These are phyloP conservation scores for Esox niger DNA, from an alignment of 2,113 vertebrate genomes.

Conservation along the genomic window DNA sequence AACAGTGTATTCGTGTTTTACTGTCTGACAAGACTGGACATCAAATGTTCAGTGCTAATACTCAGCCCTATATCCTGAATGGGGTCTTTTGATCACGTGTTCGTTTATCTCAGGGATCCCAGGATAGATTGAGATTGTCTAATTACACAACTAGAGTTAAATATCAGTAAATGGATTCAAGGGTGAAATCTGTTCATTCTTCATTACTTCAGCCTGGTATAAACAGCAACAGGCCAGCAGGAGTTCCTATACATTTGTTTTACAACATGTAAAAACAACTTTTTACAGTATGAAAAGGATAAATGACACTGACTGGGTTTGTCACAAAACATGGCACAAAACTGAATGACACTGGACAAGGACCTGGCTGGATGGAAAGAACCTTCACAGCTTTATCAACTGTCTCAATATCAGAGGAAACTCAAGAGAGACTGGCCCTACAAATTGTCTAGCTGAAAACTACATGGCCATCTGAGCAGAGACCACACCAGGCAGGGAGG, in stretches of 20 bases:
- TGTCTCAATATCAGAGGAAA: not conserved
- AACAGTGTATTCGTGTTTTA: not conserved
- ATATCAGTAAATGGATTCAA: constrained; percentile 2
- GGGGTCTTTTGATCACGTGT: too few relatives aligned
- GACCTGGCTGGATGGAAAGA: too few relatives aligned
- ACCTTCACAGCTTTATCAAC: constrained; percentile 16
- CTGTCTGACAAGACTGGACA: not conserved
- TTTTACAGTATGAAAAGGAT: constrained; percentile 69
- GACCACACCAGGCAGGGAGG: constrained; percentile 25
- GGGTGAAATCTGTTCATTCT: constrained; percentile 58
- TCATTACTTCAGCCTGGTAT: constrained; percentile 74
- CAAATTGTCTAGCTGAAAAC: constrained; percentile 64
- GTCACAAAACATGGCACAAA: constrained; percentile 40
- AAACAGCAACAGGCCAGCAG: constrained; percentile 75
- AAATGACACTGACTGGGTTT: constrained; percentile 49
- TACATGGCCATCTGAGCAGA: constrained; percentile 68
- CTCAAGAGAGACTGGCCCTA: constrained; percentile 16
- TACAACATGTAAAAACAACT: constrained; percentile 72
- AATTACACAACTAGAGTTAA: not conserved
- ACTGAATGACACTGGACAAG: constrained; percentile 19
- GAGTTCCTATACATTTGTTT: constrained; percentile 61
- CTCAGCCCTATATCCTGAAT: too few relatives aligned
- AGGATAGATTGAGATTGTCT: not conserved
- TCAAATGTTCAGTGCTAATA: not conserved
- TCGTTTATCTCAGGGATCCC: too few relatives aligned